Evolutionary conservation across 2,113 vertebrate genomes (phyloP), one percentile per base, ranked within the genome.

Genomic region (Chloebia gouldiae): DNA sequence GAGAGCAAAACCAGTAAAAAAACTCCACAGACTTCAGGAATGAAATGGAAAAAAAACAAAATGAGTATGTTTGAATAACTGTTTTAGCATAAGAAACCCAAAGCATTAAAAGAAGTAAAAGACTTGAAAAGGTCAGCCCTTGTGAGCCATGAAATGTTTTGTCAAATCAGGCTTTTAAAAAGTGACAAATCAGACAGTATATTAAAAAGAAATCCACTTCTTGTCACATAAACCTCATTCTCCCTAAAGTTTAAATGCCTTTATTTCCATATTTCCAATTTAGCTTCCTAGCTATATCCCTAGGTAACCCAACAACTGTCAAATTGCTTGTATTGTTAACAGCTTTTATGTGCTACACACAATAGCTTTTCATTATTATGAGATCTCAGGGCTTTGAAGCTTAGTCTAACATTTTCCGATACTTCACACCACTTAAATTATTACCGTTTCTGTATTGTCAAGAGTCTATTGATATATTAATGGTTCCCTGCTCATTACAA

Each of bases 181-280:
- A 88, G 35, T 81, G 86, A 63, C 79, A 92, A 64, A 92, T 86
- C 40, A 75, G 86, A 75, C 40, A 88, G 57, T 23, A 79, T 35
- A 49, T 73, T 61, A 44, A 90, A 92, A 85, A 83, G 56, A 64
- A 90, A 59, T 56, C 45, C 50, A 61, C 30, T 92, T 77, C 65
- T 86, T 89, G 69, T 86, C 93, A 84, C 57, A 79, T 81, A 81
- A 76, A 56, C 53, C 72, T 92, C 10, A 88, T 81, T 91, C 45
- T 88, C 28, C 60, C 45, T 81, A 12, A 72, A 79, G 40, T 60
- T 54, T 92, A 94, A 91, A 81, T 93, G 65, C 66, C 49, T 93
- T 75, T 75, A 91, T 92, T 96, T 91, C 92, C 69, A 49, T 95
- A 87, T 88, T 93, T 95, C 28, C 70, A 81, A 71, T 89, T 89